These are phyloP conservation scores for Taphrorychus bicolor DNA, from an alignment of 2,888 invertebrate genomes.

Conservation along the genomic window DNA sequence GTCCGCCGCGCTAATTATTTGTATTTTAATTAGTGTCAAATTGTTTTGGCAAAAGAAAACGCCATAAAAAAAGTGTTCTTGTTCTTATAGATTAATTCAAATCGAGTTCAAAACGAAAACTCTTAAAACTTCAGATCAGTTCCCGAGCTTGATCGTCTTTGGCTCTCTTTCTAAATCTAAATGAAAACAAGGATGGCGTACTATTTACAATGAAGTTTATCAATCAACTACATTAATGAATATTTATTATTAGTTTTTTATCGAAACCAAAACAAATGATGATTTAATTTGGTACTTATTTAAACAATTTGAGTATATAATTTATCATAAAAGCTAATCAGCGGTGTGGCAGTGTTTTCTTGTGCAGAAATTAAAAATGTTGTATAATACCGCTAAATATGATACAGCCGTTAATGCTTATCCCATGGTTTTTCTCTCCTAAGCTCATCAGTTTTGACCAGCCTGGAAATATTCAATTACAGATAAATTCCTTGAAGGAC, in stretches of 20 bases:
- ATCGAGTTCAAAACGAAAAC: too few relatives aligned
- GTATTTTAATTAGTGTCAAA: too few relatives aligned
- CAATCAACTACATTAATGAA: background rate
- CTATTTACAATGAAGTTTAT: too few relatives aligned
- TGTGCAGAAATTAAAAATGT: constrained; percentile 1
- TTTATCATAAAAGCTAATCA: background rate
- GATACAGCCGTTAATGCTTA: background rate
- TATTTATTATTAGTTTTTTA: background rate
- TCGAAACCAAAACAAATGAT: constrained; percentile 26
- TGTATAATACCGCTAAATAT: background rate
- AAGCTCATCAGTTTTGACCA: too few relatives aligned
- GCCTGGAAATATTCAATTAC: background rate
- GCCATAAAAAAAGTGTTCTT: too few relatives aligned
- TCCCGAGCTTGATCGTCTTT: too few relatives aligned
- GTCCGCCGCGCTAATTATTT: too few relatives aligned
- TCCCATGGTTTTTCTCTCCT: background rate
- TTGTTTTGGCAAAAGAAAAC: too few relatives aligned
- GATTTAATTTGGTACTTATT: constrained; percentile 4
- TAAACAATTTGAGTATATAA: background rate
- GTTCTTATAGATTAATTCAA: too few relatives aligned
- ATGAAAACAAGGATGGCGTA: too few relatives aligned
- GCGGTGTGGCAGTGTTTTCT: constrained; percentile 1
- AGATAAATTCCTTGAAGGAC: background rate
- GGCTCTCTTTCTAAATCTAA: too few relatives aligned
- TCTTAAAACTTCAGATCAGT: too few relatives aligned